phyloP scores from a whole-genome alignment of 64 coral and sea anemone species.

The Hydrozoanthus tunicans region DNA sequence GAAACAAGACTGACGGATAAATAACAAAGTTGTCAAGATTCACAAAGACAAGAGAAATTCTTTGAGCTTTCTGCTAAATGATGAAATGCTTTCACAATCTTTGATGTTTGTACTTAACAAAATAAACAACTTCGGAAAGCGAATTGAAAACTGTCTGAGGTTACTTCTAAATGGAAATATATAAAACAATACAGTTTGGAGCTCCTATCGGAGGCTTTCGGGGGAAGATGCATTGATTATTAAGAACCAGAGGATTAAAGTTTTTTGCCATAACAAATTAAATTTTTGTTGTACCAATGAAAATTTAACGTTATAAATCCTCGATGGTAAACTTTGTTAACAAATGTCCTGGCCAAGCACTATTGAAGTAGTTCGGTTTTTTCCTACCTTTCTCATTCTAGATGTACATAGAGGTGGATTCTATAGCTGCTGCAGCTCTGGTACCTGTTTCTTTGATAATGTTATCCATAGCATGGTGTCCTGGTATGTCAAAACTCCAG shows the following conservation, averaged over 20 bases:
- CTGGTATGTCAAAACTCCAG: too few species aligned
- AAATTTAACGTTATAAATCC: neutral
- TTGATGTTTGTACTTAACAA: too few species aligned
- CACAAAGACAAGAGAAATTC: too few species aligned
- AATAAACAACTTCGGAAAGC: neutral
- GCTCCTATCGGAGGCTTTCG: neutral
- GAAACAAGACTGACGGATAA: neutral
- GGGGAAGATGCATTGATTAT: neutral
- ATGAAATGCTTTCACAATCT: too few species aligned
- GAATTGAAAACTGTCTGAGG: too few species aligned
- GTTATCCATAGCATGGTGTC: too few species aligned
- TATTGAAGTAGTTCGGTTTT: neutral
- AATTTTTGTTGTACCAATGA: neutral
- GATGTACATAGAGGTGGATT: neutral
- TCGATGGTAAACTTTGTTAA: neutral
- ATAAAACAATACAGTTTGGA: neutral
- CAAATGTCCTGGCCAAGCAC: neutral
- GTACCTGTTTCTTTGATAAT: too few species aligned
- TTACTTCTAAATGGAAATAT: too few species aligned
- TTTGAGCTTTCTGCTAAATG: too few species aligned
- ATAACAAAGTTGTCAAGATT: too few species aligned
- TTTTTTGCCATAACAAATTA: neutral
- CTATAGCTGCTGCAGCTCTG: neutral
- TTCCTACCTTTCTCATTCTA: neutral
- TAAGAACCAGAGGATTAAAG: neutral